Percentiles rank a stretch among this genome's conserved stretches.
Conservation (phyloP, 2,113 vertebrate genomes). For the Haemorhous mexicanus region DNA sequence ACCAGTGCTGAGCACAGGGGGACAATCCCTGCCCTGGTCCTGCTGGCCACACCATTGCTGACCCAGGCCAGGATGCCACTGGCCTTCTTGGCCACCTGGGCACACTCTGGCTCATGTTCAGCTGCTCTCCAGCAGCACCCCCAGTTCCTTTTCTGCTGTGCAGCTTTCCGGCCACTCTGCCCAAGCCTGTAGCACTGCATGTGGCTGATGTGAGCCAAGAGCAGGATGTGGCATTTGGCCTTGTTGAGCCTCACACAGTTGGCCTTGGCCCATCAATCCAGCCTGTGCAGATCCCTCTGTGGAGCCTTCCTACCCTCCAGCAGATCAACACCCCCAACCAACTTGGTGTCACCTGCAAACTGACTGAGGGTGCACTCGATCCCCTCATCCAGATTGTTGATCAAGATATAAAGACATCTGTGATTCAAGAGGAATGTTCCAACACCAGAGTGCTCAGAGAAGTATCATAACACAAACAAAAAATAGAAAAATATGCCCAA, state of each 20-base stretch:
- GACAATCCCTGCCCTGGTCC: not conserved
- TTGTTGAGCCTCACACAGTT: not conserved
- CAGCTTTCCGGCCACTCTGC: not conserved
- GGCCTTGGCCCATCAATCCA: not conserved
- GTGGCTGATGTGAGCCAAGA: not conserved
- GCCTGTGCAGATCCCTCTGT: not conserved
- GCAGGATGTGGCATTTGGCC: not conserved
- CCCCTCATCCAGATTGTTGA: not conserved
- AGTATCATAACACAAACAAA: not conserved
- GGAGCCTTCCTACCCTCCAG: not conserved
- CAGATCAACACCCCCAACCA: not conserved
- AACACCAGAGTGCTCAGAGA: not conserved
- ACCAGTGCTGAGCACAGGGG: fast-evolving
- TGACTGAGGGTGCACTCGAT: not conserved
- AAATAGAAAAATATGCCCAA: not conserved
- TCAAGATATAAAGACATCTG: not conserved
- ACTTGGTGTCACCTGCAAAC: not conserved
- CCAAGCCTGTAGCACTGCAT: not conserved
- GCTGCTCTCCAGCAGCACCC: not conserved
- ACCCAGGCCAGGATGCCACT: fast-evolving
- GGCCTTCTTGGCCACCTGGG: not conserved
- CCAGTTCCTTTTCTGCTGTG: not conserved
- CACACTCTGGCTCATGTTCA: not conserved
- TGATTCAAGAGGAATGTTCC: not conserved
- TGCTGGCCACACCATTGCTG: not conserved